Conservation (phyloP, 2,888 invertebrate species). For the Drosophila parthenogenetica region DNA sequence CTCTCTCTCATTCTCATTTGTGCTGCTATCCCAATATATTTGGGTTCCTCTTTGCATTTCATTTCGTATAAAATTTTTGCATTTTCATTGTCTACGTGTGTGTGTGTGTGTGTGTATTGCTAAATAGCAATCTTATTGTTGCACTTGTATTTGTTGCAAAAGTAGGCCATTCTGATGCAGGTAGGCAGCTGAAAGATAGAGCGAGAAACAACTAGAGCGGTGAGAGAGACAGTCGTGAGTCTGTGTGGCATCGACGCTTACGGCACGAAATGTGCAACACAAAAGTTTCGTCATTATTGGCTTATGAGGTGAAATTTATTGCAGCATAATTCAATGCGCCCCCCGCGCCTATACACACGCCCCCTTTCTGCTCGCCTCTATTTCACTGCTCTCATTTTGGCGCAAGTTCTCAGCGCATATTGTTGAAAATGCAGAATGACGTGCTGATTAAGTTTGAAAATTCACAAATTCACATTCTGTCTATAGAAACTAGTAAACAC, state of each 20-base stretch:
- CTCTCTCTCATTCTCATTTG: constrained; percentile 1
- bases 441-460: constrained; percentile 22
- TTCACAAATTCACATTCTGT: background rate
- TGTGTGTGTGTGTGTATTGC: constrained; percentile 34
- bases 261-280: constrained; percentile 73
- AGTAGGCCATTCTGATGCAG: constrained; percentile 79
- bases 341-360: background rate
- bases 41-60: constrained; percentile 61
- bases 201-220: background rate
- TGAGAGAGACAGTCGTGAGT: background rate
- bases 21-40: constrained; percentile 55
- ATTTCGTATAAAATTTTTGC: constrained; percentile 72
- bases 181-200: constrained; percentile 32
- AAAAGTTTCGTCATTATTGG: constrained; percentile 81
- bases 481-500: constrained; percentile 4
- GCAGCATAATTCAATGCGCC: constrained; percentile 75
- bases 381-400: constrained; percentile 4
- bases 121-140: constrained; percentile 66
- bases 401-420: constrained; percentile 24
- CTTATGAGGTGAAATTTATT: constrained; percentile 80
- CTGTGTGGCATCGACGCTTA: constrained; percentile 21
- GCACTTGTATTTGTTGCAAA: constrained; percentile 77
- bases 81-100: constrained; percentile 55
- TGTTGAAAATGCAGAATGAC: constrained; percentile 15
- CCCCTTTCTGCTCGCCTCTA: background rate